Percentiles rank a stretch among this genome's conserved stretches.
These are phyloP conservation scores for Nasonia longicornis DNA, from an alignment of 1,140 invertebrate genomes.

Conservation along the genomic window DNA sequence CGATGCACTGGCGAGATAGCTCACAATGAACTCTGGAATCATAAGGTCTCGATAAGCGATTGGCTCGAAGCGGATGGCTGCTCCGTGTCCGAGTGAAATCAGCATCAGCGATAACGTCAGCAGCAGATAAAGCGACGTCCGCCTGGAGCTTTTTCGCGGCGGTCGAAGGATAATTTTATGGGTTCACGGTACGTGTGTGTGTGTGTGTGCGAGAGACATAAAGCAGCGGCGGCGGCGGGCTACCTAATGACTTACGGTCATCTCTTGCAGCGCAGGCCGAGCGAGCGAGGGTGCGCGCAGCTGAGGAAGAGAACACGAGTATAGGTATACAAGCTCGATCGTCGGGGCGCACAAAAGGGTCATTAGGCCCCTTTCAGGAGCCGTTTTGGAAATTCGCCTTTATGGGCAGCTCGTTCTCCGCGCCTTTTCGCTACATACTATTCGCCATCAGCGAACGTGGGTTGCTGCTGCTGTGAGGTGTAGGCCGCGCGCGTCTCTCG, in stretches of 20 bases:
- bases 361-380: conserved; percentile 35
- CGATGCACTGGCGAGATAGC: too few relatives aligned
- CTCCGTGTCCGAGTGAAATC: not conserved
- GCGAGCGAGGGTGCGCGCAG: not conserved
- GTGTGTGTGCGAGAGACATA: conserved; percentile 49
- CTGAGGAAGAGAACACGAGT: not conserved
- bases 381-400: conserved; percentile 18
- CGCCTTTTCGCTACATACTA: conserved; percentile 3
- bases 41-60: too few relatives aligned
- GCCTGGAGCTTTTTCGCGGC: conserved; percentile 27
- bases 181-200: conserved; percentile 35
- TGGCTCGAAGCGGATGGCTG: too few relatives aligned
- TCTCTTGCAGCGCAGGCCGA: not conserved
- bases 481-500: not conserved
- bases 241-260: conserved; percentile 54
- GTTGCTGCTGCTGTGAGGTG: not conserved
- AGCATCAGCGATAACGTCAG: not conserved
- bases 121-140: not conserved
- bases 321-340: not conserved
- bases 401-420: not conserved
- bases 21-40: too few relatives aligned
- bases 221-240: conserved; percentile 51
- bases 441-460: not conserved
- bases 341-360: conserved; percentile 37
- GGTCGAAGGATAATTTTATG: conserved; percentile 54